Base-by-base conservation (phyloP, 2,113 vertebrate species). In the Choloepus hoffmanni region DNA sequence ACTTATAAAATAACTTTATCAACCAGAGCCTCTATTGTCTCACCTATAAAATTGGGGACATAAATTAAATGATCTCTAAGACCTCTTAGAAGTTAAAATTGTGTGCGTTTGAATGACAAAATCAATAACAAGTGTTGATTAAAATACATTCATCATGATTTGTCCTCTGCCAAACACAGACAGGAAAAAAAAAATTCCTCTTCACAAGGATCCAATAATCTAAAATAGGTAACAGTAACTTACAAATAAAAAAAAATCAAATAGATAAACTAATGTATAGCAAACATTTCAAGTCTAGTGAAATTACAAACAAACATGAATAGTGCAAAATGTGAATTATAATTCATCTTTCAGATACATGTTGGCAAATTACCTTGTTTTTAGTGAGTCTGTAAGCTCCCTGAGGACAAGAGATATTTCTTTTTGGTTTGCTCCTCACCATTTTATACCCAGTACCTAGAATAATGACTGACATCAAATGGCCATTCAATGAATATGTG, bases 231-330 rank as follows among this genome's bases (percentile, higher is more conserved):
- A 85, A 5, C 65, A 21, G 15, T 28, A 65, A 68, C 8, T 83
- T 30, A 94, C 40, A 77, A 83, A 83, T 77, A 74, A 28, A 91
- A 58, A 94, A 81, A 4, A 67, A 84, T 77, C 53, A 79, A 36
- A 76, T 6, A 58, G n/a, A 82, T 23, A 86, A 53, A 53, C 14
- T 86, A 18, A 50, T 15, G n/a, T 68, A 70, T 43, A 19, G 73
- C 21, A 73, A 60, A 86, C 5, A 48, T 93, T 79, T 67, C 81
- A 91, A 91, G 18, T n/a, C 30, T 89, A 85, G 30, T 83, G 48
- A 48, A 96, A 45, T 3, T 58, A 53, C 55, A 77, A 74, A 60
- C 53, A 93, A 85, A 90, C 62, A 95, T 36, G 58, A 67, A 83
- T 68, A 72, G 24, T 48, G 14, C 43, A 48, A 88, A 63, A 84